Evolutionary conservation across 1,140 invertebrate species (phyloP).

Genomic region (Diprion similis): DNA sequence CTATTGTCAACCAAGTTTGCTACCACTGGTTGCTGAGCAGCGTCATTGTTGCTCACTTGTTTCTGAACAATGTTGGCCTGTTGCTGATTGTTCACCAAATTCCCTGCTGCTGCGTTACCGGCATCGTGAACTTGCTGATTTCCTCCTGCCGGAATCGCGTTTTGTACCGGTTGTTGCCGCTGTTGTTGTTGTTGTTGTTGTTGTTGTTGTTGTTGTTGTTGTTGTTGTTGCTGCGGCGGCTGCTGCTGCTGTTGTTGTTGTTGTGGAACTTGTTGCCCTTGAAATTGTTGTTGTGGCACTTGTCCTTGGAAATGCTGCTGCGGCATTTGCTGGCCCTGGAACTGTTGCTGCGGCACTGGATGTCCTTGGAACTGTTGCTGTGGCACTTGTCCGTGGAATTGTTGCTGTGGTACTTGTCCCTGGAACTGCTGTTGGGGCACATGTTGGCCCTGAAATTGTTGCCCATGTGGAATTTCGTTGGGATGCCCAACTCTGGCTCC

Average conservation of each 20-base stretch:
- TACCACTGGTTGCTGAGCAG: neutral
- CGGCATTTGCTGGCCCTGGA: constrained; percentile 12
- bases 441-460: constrained; percentile 24
- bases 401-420: constrained; percentile 30
- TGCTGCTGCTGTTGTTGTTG: constrained; percentile 41
- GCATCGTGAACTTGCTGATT: constrained; percentile 10
- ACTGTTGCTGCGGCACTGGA: constrained; percentile 16
- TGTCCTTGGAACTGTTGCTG: constrained; percentile 5
- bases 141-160: neutral
- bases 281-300: constrained; percentile 34
- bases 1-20: neutral
- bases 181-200: constrained; percentile 22
- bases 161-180: constrained; percentile 20
- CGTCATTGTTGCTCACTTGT: too few relatives aligned
- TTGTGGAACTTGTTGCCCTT: constrained; percentile 34
- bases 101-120: neutral
- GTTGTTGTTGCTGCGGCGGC: constrained; percentile 24
- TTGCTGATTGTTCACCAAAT: neutral
- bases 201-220: constrained; percentile 6
- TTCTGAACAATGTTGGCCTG: constrained; percentile 9
- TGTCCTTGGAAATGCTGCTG: constrained; percentile 29
- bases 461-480: constrained; percentile 16
- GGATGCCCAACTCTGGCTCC: constrained; percentile 14
- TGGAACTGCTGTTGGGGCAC: constrained; percentile 28
- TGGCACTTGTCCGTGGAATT: constrained; percentile 19